These are phyloP conservation scores for Trissoscelio sp. DNA, from an alignment of 2,888 invertebrate species.

Conservation along the genomic window DNA sequence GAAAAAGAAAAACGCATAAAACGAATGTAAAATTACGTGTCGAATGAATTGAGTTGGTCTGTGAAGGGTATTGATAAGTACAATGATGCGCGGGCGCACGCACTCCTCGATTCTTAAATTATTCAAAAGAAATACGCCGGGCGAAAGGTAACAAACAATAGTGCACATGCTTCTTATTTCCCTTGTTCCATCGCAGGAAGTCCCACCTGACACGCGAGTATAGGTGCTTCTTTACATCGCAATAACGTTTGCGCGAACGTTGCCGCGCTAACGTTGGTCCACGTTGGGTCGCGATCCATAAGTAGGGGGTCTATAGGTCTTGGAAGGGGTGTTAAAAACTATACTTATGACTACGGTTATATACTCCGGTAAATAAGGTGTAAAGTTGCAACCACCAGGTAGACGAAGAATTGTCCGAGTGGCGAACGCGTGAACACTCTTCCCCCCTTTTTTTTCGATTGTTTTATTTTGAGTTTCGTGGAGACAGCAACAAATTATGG, in stretches of 20 bases:
- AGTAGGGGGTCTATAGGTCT: conserved; percentile 55
- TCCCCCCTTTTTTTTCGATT: conserved; percentile 14
- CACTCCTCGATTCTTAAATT: conserved; percentile 50
- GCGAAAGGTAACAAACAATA: conserved; percentile 44
- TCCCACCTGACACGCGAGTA: conserved; percentile 27
- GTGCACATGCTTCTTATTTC: conserved; percentile 41
- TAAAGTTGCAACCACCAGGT: conserved; percentile 11
- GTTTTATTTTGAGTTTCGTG: conserved; percentile 3
- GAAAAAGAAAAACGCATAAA: too few relatives aligned
- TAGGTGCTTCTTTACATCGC: conserved; percentile 37
- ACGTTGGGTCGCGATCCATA: conserved; percentile 49
- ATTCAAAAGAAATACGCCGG: conserved; percentile 48
- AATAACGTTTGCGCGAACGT: conserved; percentile 64
- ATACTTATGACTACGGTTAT: conserved; percentile 22
- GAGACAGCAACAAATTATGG: background rate
- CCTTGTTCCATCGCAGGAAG: conserved; percentile 18
- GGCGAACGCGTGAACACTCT: background rate
- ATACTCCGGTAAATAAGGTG: conserved; percentile 24
- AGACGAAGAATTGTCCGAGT: background rate
- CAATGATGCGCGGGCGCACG: conserved; percentile 52
- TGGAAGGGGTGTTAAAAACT: conserved; percentile 55
- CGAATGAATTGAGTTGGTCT: too few relatives aligned
- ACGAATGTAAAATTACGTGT: too few relatives aligned
- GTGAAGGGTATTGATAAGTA: conserved; percentile 27
- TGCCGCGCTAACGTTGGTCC: conserved; percentile 57